Evolutionary conservation across 2,113 vertebrate genomes (phyloP), one percentile per base, ranked within the genome.

Genomic region (Mixornis gularis): DNA sequence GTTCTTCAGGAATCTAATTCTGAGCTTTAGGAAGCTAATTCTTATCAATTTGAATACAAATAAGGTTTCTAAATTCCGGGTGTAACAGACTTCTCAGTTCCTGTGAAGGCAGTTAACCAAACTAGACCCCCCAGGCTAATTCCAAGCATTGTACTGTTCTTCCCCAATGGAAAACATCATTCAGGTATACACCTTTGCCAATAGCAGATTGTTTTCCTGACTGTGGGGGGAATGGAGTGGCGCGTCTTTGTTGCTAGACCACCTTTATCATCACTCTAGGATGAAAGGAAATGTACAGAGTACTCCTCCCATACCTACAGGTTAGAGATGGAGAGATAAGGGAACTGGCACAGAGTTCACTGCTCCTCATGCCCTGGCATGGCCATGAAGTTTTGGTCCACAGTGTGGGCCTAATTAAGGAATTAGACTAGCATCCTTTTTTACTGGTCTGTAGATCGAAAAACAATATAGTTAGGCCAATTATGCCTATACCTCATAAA

Each of bases 351-450:
- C 21, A 63, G 55, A 94, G 51, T 91, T 91, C 79, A 83, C 24
- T 90, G 41, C 43, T 87, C 43, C 79, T 95, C 82, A 68, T 93
- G 85, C 56, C 79, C 52, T 84, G 71, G 88, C 88, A 92, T 60
- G 76, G 90, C 64, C 83, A 17, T 27, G 38, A 21, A 93, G 34
- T 44, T 93, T 85, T 90, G 77, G 85, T 92, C 82, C 95, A 84
- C 83, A 64, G 3, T 29, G n/a, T 84, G 34, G 36, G 49, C 56
- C 56, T 93, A 64, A 95, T 92, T 92, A 95, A 88, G 65, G n/a
- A 86, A 90, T 88, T 80, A 88, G 44, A 70, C 51, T 80, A 90
- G 17, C 48, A 92, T 84, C 79, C 56, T 74, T 85, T 89, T 92
- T 83, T 80, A 86, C 12, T 4, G 43, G 51, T n/a, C 40, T 93